Evolutionary conservation across 1,140 invertebrate genomes (phyloP).

Genomic region (Drosophila jambulina): DNA sequence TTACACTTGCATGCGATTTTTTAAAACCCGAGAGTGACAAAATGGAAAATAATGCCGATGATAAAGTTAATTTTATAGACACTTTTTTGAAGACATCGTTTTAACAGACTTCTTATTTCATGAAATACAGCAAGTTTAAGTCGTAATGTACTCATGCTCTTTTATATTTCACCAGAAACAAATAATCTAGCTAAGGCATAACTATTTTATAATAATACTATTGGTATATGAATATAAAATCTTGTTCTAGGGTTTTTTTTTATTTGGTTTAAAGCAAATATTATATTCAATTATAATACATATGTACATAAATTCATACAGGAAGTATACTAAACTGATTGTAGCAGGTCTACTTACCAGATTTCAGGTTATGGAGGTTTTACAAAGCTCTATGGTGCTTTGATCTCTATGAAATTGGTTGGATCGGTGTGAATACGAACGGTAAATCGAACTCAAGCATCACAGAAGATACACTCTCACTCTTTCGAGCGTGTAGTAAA

Average conservation of each 20-base stretch:
- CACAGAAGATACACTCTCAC: constrained; percentile 45
- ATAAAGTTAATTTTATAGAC: no score
- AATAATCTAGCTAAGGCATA: not conserved
- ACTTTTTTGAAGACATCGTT: no score
- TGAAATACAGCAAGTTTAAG: not conserved
- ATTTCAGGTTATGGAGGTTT: not conserved
- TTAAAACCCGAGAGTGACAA: not conserved
- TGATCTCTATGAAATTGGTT: not conserved
- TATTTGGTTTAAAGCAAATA: no score
- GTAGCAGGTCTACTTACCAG: not conserved
- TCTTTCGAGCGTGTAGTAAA: constrained; percentile 28
- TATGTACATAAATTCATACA: not conserved
- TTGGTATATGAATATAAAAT: no score
- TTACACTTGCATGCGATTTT: constrained; percentile 1
- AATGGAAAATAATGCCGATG: no score
- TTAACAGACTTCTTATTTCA: no score
- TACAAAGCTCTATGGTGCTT: not conserved
- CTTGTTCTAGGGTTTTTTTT: no score
- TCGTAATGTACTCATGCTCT: not conserved
- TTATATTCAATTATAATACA: no score
- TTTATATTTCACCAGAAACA: not conserved
- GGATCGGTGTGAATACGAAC: constrained; percentile 24
- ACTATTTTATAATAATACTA: no score
- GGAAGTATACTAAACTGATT: not conserved
- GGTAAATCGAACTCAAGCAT: constrained; percentile 28